phyloP scores from a whole-genome alignment of 2,888 invertebrate genomes.

The Acanthococcus lagerstroemiae region DNA sequence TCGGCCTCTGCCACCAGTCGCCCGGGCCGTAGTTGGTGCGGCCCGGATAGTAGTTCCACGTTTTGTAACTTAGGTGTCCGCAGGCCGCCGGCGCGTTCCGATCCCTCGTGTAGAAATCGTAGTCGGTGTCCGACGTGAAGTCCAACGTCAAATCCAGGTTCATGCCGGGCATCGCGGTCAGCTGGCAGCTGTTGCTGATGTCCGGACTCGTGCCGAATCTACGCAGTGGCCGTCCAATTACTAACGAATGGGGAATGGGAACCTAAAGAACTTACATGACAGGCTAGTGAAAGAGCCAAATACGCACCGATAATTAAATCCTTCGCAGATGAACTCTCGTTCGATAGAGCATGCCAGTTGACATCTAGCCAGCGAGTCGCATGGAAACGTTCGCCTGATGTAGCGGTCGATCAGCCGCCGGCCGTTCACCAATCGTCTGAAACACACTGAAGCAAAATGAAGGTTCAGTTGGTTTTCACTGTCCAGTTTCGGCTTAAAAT shows the following conservation, averaged over 20 bases:
- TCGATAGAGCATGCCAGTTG: constrained; percentile 64
- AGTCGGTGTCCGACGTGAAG: constrained; percentile 57
- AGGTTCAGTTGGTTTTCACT: too few species aligned
- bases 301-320: constrained; percentile 65
- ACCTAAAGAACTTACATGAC: too few species aligned
- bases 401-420: constrained; percentile 58
- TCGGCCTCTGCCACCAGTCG: constrained; percentile 7
- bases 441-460: too few species aligned
- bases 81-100: constrained; percentile 48
- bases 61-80: constrained; percentile 33
- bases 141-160: constrained; percentile 56
- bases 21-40: constrained; percentile 29
- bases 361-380: constrained; percentile 65
- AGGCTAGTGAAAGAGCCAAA: background rate
- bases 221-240: too few species aligned
- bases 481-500: too few species aligned
- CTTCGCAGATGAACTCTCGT: constrained; percentile 65
- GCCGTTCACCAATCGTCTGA: constrained; percentile 63
- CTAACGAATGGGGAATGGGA: too few species aligned
- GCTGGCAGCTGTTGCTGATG: constrained; percentile 65
- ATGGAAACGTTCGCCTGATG: constrained; percentile 57
- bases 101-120: constrained; percentile 70
- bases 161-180: constrained; percentile 60
- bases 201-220: constrained; percentile 59
- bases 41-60: constrained; percentile 25